phyloP scores from a whole-genome alignment of 2,888 invertebrate species.

The Allygus modestus region DNA sequence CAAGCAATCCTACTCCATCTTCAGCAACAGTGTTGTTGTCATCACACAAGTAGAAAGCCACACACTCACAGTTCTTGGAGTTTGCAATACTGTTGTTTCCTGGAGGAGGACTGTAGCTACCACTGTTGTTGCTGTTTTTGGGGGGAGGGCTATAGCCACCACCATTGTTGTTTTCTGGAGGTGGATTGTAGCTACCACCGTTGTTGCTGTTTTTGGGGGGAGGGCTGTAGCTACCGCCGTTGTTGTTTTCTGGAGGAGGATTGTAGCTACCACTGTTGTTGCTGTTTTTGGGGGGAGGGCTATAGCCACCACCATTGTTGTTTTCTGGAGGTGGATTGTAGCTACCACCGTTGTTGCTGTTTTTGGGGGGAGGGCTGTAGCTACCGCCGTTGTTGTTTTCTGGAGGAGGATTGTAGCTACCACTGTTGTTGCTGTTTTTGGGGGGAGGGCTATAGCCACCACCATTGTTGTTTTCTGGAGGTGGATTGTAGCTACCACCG shows the following conservation, averaged over 20 bases:
- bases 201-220: not conserved
- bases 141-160: not conserved
- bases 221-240: not conserved
- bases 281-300: not conserved
- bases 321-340: not conserved
- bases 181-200: not conserved
- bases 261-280: not conserved
- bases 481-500: not conserved
- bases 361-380: not conserved
- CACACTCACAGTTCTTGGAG: constrained; percentile 81
- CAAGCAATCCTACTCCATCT: constrained; percentile 85
- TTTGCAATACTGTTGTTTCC: not conserved
- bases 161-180: not conserved
- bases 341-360: not conserved
- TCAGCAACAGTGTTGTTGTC: constrained; percentile 81
- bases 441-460: not conserved
- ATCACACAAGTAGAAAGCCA: constrained; percentile 85
- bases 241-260: not conserved
- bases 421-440: not conserved
- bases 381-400: not conserved
- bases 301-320: not conserved
- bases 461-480: not conserved
- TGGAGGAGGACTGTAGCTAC: not conserved
- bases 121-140: not conserved
- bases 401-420: not conserved